Base-by-base conservation (phyloP, 2,113 vertebrate genomes). In the Esox niger region DNA sequence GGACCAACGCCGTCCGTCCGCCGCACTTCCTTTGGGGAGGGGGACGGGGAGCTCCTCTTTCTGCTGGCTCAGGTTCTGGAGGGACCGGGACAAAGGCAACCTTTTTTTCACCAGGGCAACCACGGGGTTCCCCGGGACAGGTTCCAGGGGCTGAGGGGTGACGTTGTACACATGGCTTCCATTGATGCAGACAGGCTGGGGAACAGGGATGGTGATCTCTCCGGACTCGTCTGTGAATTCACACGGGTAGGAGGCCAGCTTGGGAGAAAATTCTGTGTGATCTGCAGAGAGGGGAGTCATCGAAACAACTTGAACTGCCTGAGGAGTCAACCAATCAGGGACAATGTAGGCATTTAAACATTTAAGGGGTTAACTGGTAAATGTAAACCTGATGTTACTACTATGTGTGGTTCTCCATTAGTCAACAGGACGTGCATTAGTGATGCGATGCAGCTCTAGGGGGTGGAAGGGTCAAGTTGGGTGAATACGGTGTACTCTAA, bases 131-230 rank as follows among this genome's bases (percentile, higher is more conserved):
- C 82, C 11, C 74, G 88, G 2, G 74, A 73, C 1, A 71, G 75
- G 63, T 82, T 80, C 81, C 73, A 30, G 75, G 64, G 84, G 67
- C 79, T 90, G 91, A 9, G 89, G n/a, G 15, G 3, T 4, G 13
- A 15, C 79, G 0, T 78, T 74, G 86, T 95, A 93, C 9, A 93
- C 79, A 25, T 98, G 94, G 90, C 94, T 95, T 73, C 95, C 96
- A 0, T 98, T 98, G 82, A 95, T 89, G 35, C 93, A 95, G 0
- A 90, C 90, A 1, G 91, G 95, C 66, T 89, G 89, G 64, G 81
- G 90, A 64, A 83, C 84, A 55, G 82, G 74, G 0, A 89, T 79
- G 59, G 81, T 88, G 64, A 91, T 55, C 68, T 94, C 94, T 38
- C 86, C 91, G 8, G 84, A 85, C 20, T 97, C 95, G 0, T 97